phyloP scores from a whole-genome alignment of 2,113 vertebrate species.

The Xerus inauris region DNA sequence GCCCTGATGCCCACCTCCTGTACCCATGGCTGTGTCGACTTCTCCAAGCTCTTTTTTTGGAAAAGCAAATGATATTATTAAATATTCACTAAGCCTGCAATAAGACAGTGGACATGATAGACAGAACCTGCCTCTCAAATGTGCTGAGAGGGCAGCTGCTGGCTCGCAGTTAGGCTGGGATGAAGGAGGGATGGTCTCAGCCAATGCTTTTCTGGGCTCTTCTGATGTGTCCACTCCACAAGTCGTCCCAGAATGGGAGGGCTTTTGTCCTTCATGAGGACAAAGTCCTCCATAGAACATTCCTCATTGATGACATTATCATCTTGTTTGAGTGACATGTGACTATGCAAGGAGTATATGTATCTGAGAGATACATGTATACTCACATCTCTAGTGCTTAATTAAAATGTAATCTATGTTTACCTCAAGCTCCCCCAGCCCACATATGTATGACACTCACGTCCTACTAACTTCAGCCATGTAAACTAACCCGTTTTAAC shows the following conservation, averaged over 20 bases:
- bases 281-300: neutral
- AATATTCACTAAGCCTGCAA: conserved; percentile 74
- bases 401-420: neutral
- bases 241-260: neutral
- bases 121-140: conserved; percentile 21
- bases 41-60: conserved; percentile 67
- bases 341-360: neutral
- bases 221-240: neutral
- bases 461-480: neutral
- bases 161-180: neutral
- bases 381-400: neutral
- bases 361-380: neutral
- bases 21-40: neutral
- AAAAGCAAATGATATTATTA: conserved; percentile 74
- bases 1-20: neutral
- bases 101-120: conserved; percentile 53
- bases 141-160: conserved; percentile 54
- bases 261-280: neutral
- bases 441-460: neutral
- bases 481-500: neutral
- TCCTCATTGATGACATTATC: neutral
- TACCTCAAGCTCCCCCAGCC: neutral
- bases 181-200: neutral
- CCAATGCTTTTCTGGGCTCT: neutral
- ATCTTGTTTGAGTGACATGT: neutral